A percentile compares a stretch with the other conserved stretches of the same genome.
Evolutionary conservation across 2,888 invertebrate species (phyloP).

Genomic region (Polymixis flavicincta): DNA sequence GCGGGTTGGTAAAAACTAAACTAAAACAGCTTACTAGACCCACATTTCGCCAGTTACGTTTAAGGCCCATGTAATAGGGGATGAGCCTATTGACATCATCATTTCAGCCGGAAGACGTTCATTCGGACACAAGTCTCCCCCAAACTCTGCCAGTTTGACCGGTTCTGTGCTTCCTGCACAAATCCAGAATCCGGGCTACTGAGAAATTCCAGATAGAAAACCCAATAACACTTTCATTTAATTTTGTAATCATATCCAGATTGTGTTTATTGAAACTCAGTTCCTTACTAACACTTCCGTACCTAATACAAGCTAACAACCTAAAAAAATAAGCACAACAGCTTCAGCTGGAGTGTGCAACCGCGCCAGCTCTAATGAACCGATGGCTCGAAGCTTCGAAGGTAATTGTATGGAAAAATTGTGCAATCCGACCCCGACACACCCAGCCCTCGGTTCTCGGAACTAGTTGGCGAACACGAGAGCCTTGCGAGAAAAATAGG

Average conservation of each 20-base stretch:
- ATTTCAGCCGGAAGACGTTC: too few species aligned
- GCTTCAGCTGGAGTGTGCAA: conserved; percentile 46
- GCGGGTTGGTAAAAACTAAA: too few species aligned
- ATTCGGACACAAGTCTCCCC: too few species aligned
- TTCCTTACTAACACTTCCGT: conserved; percentile 2
- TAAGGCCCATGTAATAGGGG: too few species aligned
- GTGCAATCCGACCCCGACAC: conserved; percentile 54
- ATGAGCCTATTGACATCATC: too few species aligned
- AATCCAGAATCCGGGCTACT: too few species aligned
- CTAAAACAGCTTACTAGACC: too few species aligned
- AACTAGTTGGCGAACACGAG: conserved; percentile 41
- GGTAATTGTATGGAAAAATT: conserved; percentile 67
- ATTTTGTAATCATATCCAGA: neutral
- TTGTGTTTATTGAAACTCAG: neutral
- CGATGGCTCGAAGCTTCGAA: conserved; percentile 51
- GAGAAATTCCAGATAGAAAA: too few species aligned
- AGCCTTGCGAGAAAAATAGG: conserved; percentile 20
- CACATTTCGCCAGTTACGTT: too few species aligned
- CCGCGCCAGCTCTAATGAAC: conserved; percentile 60
- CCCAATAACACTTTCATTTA: neutral
- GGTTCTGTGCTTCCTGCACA: too few species aligned
- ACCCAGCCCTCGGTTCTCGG: conserved; percentile 9
- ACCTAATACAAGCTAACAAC: conserved; percentile 18
- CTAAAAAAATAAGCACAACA: conserved; percentile 21
- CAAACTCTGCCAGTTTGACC: too few species aligned